These are phyloP conservation scores for Platerodrilus igneus DNA, from an alignment of 2,888 invertebrate genomes.

Conservation along the genomic window DNA sequence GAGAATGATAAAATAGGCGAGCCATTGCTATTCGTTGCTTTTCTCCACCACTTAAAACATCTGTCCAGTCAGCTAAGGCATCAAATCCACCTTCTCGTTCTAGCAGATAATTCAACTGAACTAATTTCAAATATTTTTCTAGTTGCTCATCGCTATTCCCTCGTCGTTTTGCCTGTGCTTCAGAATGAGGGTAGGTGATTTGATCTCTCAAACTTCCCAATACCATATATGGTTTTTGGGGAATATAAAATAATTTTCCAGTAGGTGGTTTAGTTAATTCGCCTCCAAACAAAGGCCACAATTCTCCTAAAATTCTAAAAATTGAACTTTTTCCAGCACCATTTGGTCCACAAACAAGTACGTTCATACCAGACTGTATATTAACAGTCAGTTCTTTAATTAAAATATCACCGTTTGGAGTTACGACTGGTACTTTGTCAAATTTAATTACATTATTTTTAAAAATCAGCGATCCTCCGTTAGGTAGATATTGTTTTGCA, in stretches of 20 bases:
- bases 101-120: conserved; percentile 79
- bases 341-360: conserved; percentile 96
- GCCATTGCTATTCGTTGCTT: conserved; percentile 99
- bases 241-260: conserved; percentile 94
- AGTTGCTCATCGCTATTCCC: conserved; percentile 77
- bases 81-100: conserved; percentile 85
- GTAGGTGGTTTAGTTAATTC: conserved; percentile 90
- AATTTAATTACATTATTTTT: conserved; percentile 90
- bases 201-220: conserved; percentile 85
- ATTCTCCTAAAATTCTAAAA: conserved; percentile 91
- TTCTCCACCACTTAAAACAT: conserved; percentile 95
- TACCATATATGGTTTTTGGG: conserved; percentile 97
- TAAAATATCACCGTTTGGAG: conserved; percentile 94
- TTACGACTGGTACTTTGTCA: conserved; percentile 89
- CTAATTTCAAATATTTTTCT: conserved; percentile 67
- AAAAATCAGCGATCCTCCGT: conserved; percentile 73
- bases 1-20: conserved; percentile 91
- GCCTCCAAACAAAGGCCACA: conserved; percentile 97
- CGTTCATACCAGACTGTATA: conserved; percentile 86
- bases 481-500: conserved; percentile 53
- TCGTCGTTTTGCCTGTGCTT: conserved; percentile 73
- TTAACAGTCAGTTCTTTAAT: conserved; percentile 85
- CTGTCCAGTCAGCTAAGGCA: conserved; percentile 96
- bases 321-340: conserved; percentile 97
- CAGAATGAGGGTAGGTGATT: conserved; percentile 90